A percentile compares a stretch with the other conserved stretches of the same genome.
Conservation (phyloP, 2,797 vertebrate genomes). For the Phoebastria nigripes region DNA sequence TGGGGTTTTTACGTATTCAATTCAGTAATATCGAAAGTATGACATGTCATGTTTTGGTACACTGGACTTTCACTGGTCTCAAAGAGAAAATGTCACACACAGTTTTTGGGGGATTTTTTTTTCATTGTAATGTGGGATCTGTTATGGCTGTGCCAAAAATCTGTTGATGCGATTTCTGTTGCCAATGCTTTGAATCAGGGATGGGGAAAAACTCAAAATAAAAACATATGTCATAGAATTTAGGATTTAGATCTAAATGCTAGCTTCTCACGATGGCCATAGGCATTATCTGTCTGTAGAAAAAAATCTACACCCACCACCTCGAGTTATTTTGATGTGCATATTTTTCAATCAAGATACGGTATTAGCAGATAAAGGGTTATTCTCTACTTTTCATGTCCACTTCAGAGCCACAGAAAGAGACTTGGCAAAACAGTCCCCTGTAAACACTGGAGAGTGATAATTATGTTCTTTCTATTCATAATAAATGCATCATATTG, state of each 20-base stretch:
- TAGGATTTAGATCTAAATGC: constrained; percentile 52
- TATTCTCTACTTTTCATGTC: background rate
- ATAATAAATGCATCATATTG: background rate
- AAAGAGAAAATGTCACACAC: background rate
- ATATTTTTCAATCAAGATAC: background rate
- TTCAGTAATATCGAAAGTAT: background rate
- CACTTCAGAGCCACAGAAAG: background rate
- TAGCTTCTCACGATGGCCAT: constrained; percentile 15
- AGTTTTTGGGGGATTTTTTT: background rate
- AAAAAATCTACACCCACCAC: background rate
- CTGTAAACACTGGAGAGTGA: background rate
- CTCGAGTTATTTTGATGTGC: background rate
- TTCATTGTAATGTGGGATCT: constrained; percentile 43
- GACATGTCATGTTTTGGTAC: background rate
- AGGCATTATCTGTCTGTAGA: constrained; percentile 8
- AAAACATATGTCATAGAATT: constrained; percentile 64
- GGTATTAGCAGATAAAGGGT: background rate
- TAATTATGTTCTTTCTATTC: background rate
- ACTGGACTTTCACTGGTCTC: constrained; percentile 4
- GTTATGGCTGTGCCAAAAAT: constrained; percentile 60
- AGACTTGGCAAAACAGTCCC: background rate
- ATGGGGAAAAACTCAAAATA: constrained; percentile 34
- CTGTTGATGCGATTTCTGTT: constrained; percentile 52
- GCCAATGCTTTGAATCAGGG: constrained; percentile 58
- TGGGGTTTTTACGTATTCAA: accelerated